Conservation (phyloP, 2,797 vertebrate genomes). For the Otus scops region DNA sequence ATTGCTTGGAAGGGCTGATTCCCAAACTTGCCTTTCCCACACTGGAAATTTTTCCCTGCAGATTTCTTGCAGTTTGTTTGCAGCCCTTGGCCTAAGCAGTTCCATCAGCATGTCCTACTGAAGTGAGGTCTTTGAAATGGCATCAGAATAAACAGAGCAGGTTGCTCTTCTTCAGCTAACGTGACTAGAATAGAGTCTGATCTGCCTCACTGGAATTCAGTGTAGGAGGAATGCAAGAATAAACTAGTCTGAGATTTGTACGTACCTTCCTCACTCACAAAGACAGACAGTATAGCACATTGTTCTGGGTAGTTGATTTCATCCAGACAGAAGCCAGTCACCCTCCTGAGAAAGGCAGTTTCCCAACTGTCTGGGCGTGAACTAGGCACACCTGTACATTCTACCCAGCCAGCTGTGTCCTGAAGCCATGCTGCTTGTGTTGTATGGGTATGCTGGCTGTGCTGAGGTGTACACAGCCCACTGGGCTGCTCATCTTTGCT, state of each 20-base stretch:
- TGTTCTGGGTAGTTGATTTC: not conserved
- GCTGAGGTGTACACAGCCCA: not conserved
- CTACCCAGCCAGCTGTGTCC: not conserved
- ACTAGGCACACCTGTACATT: not conserved
- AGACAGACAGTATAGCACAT: not conserved
- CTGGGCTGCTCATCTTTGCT: not conserved
- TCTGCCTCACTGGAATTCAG: not conserved
- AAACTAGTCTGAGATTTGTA: not conserved
- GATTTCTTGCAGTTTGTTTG: not conserved
- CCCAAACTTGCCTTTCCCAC: not conserved
- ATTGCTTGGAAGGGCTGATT: not conserved
- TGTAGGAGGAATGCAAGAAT: not conserved
- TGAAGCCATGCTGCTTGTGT: not conserved
- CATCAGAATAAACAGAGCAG: not conserved
- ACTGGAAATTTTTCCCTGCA: not conserved
- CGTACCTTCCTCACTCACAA: not conserved
- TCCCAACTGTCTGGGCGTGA: not conserved
- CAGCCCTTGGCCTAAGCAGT: not conserved
- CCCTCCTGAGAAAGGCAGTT: not conserved
- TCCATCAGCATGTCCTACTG: not conserved
- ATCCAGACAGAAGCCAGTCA: not conserved
- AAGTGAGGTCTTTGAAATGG: not conserved
- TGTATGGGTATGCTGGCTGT: not conserved
- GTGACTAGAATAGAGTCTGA: not conserved
- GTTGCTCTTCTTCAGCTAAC: not conserved